Base-by-base conservation (phyloP, 2,888 invertebrate species). In the Orchesellides sinensis region DNA sequence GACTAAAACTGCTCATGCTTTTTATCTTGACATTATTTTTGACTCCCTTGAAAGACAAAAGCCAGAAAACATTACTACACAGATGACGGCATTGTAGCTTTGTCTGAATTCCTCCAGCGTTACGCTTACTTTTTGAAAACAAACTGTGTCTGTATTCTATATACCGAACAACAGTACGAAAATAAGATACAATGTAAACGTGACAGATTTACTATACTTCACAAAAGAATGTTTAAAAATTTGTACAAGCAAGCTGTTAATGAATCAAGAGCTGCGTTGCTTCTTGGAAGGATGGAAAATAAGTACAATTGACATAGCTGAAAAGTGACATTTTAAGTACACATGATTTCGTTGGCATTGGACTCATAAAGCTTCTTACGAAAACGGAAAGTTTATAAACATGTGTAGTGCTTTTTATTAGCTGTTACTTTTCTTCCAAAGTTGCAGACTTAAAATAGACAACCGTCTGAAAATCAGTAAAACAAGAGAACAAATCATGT, bases 361-460 rank as follows among this genome's bases (percentile, higher is more conserved):
- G 3, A 45, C 19, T 19, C n/a, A 45, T 21, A 12, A 49, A 45
- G 25, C 21, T 56, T n/a, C 45, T 14, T 14, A 3, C 10, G 45
- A 17, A 25, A 35, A 63, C 1, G n/a, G 23, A 66, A 66, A 66
- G 47, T 61, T 73, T 61, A 61, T 49, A 61, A 29, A 29, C 45
- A 59, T 45, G n/a, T 29, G 59, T 73, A 29, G 29, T 35, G 14
- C 6, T n/a, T 10, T 40, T 35, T 35, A 40, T 56, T 32, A 32
- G 32, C 29, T 52, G 4, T 8, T 10, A 47, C 32, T 27, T 17
- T 45, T 27, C 14, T 40, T 40, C 56, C 35, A 21, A 66, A 54
- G 65, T n/a, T n/a, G n/a, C n/a, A n/a, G n/a, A n/a, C 77, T 59
- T 23, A 77, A 77, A 77, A 77, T 77, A 77, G 77, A 77, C 75